Conservation (phyloP, 2,113 vertebrate genomes). For the Plecotus auritus region DNA sequence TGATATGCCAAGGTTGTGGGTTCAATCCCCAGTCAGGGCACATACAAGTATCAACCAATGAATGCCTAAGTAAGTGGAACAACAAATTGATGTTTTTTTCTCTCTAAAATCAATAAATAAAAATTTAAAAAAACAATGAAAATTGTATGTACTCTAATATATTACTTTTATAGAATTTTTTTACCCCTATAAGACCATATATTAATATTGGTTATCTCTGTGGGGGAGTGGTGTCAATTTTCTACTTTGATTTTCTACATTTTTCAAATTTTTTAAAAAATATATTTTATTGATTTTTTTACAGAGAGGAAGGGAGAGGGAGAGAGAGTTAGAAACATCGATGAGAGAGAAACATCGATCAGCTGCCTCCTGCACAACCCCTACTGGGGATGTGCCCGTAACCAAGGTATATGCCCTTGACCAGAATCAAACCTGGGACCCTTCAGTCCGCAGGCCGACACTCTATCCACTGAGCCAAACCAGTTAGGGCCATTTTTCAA, state of each 20-base stretch:
- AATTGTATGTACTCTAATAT: not conserved
- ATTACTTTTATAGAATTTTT: conserved; percentile 15
- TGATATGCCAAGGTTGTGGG: not conserved
- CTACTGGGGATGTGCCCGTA: no score
- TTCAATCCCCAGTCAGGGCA: not conserved
- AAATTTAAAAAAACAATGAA: not conserved
- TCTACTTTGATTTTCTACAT: conserved; percentile 22
- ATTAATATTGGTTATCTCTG: not conserved
- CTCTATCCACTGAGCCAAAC: no score
- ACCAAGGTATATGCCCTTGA: no score
- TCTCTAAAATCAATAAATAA: not conserved
- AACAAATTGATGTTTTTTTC: not conserved
- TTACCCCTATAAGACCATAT: conserved; percentile 8
- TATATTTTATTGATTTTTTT: no score
- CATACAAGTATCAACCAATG: not conserved
- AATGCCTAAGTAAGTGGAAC: not conserved
- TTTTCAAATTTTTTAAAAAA: not conserved
- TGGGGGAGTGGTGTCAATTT: not conserved
- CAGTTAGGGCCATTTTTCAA: no score
- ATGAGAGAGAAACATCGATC: no score
- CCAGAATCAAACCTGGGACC: no score
- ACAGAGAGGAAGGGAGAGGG: no score
- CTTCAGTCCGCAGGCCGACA: no score
- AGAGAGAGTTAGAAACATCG: no score
- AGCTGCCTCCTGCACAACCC: no score